Base-by-base conservation (phyloP, 2,797 vertebrate species). In the Lagocephalus sceleratus region DNA sequence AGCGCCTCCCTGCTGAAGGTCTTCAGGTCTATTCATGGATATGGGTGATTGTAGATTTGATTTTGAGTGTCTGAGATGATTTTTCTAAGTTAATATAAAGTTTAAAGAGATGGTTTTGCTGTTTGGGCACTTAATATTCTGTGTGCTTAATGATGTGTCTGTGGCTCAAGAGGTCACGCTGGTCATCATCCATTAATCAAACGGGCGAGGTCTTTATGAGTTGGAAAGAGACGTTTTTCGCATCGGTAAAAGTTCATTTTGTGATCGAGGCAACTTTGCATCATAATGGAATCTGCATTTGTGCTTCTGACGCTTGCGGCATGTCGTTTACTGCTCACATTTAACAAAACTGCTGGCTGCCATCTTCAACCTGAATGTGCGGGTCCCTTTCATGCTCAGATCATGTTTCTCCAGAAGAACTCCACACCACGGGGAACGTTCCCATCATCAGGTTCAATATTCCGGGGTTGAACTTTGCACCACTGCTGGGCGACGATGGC, bases 251-350 rank as follows among this genome's bases (percentile, higher is more conserved):
- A 92, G 92, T 92, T 92, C 90, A 87, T 91, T 68, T 92, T 87
- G 88, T 88, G 90, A 89, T 86, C 75, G 77, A 64, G 82, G 87
- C 85, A 85, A 87, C 85, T 85, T 90, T 88, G 89, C 89, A 69
- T 89, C 78, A 87, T 89, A 88, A 90, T 86, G 88, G 89, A 91
- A 64, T 87, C 82, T 87, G 85, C 92, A 88, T 91, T 75, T 71
- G 35, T 89, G 93, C 94, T 94, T 95, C 93, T 92, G 90, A 87
- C 85, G 92, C 95, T 96, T 79, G 58, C 92, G 91, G 93, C 93
- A 92, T 93, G 93, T 92, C 92, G 90, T 95, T 76, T 92, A 90
- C 7, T 6, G 15, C n/a, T 92, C 94, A 71, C 93, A 89, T 91
- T 91, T 91, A 86, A 91, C 90, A 83, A 87, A 90, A 89, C 68